phyloP scores from a whole-genome alignment of 2,888 invertebrate species.

The Hirtodrosophila histrioides region DNA sequence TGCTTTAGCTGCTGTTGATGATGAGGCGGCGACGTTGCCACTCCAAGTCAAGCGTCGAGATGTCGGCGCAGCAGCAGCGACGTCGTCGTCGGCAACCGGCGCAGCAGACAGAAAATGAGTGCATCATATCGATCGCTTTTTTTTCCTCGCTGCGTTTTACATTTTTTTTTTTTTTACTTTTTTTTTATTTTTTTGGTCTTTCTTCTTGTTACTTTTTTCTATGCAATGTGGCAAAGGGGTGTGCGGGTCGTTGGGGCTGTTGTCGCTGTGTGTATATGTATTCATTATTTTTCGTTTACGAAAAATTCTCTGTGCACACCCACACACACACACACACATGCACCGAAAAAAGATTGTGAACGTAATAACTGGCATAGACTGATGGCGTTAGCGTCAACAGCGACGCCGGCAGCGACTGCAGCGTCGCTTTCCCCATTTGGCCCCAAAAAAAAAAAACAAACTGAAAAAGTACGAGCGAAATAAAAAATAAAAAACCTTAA shows the following conservation, averaged over 20 bases:
- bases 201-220: slow-evolving; percentile 77
- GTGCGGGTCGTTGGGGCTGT: slow-evolving; percentile 20
- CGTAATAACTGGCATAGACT: slow-evolving; percentile 77
- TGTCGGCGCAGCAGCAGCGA: slow-evolving; percentile 45
- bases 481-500: slow-evolving; percentile 56
- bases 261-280: slow-evolving; percentile 68
- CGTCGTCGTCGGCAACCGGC: slow-evolving; percentile 53
- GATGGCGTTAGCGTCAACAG: slow-evolving; percentile 58
- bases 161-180: slow-evolving; percentile 48
- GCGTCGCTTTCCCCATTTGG: slow-evolving; percentile 63
- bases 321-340: slow-evolving; percentile 38
- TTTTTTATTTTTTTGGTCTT: slow-evolving; percentile 63
- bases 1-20: slow-evolving; percentile 44
- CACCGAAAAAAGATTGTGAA: slow-evolving; percentile 74
- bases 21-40: slow-evolving; percentile 59
- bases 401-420: slow-evolving; percentile 38
- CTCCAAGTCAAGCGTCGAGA: slow-evolving; percentile 70
- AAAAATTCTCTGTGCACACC: slow-evolving; percentile 68
- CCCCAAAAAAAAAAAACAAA: slow-evolving; percentile 57
- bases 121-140: slow-evolving; percentile 84
- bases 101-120: slow-evolving; percentile 84
- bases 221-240: slow-evolving; percentile 64
- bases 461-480: slow-evolving; percentile 43
- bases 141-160: slow-evolving; percentile 74
- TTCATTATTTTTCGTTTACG: slow-evolving; percentile 81